A percentile compares a stretch with the other conserved stretches of the same genome.
phyloP scores from a whole-genome alignment of 2,797 vertebrate genomes.

The Artibeus jamaicensis region DNA sequence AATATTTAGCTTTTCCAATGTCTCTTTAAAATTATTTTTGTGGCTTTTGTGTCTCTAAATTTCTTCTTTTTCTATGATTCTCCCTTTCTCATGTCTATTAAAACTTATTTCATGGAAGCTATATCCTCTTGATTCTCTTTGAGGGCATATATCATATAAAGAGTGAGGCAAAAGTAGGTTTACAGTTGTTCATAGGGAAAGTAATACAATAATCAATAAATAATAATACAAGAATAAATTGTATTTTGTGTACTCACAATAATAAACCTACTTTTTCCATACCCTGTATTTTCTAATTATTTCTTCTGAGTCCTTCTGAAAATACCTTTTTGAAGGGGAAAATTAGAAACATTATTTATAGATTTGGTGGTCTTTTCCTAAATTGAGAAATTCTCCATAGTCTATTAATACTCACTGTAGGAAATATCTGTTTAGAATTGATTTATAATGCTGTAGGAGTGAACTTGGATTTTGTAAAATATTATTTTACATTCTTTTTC shows the following conservation, averaged over 20 bases:
- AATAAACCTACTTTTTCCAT: background rate
- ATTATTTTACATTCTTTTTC: background rate
- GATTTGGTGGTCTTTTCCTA: background rate
- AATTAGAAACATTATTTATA: background rate
- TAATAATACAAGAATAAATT: background rate
- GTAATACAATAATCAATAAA: background rate
- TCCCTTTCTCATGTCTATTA: background rate
- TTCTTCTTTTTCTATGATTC: background rate
- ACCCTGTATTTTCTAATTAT: background rate
- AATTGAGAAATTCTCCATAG: background rate
- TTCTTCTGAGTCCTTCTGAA: background rate
- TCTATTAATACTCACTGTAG: background rate
- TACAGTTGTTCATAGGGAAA: background rate
- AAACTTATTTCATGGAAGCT: background rate
- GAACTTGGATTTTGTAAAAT: background rate
- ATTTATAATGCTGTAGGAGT: background rate
- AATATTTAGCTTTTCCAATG: background rate
- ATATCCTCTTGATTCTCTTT: background rate
- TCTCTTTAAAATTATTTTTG: background rate
- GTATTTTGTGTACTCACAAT: background rate
- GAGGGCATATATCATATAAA: background rate
- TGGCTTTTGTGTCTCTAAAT: background rate
- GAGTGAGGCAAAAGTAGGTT: background rate
- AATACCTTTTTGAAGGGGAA: background rate
- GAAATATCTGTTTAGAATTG: background rate